phyloP scores from a whole-genome alignment of 2,888 invertebrate genomes.

The Drosophila meridionalis region DNA sequence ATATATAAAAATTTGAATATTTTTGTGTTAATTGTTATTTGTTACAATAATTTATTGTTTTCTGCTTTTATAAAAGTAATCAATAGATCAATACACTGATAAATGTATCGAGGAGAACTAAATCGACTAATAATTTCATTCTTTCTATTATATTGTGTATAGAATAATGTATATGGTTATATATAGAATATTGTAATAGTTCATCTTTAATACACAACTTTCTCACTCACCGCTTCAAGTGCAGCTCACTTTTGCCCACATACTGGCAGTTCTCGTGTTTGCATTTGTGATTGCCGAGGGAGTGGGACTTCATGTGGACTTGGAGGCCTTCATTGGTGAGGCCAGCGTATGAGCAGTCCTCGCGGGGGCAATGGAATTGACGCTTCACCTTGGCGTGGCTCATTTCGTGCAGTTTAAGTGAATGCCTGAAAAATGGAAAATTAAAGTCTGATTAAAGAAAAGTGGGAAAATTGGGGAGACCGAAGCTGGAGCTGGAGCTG shows the following conservation, averaged over 20 bases:
- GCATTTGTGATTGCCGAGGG: conserved; percentile 86
- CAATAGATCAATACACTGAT: no score
- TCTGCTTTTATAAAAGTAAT: no score
- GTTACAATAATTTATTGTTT: no score
- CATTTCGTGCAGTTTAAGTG: conserved; percentile 87
- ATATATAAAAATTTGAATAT: no score
- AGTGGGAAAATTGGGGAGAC: neutral
- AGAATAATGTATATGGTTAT: no score
- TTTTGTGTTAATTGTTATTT: no score
- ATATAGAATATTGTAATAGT: no score
- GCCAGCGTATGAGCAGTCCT: conserved; percentile 87
- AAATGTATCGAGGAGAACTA: no score
- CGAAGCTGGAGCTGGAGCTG: neutral
- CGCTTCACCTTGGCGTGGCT: conserved; percentile 84
- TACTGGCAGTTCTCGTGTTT: conserved; percentile 85
- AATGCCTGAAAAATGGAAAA: conserved; percentile 84
- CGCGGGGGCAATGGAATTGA: conserved; percentile 86
- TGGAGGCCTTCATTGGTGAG: conserved; percentile 87
- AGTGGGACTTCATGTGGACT: conserved; percentile 87
- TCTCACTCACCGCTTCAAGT: conserved; percentile 80
- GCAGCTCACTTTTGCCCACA: conserved; percentile 85
- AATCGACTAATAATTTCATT: no score
- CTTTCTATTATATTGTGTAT: no score
- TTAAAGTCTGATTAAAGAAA: conserved; percentile 2
- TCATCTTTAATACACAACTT: no score